These are phyloP conservation scores for Zingel zingel DNA, from an alignment of 2,113 vertebrate genomes.

Conservation along the genomic window DNA sequence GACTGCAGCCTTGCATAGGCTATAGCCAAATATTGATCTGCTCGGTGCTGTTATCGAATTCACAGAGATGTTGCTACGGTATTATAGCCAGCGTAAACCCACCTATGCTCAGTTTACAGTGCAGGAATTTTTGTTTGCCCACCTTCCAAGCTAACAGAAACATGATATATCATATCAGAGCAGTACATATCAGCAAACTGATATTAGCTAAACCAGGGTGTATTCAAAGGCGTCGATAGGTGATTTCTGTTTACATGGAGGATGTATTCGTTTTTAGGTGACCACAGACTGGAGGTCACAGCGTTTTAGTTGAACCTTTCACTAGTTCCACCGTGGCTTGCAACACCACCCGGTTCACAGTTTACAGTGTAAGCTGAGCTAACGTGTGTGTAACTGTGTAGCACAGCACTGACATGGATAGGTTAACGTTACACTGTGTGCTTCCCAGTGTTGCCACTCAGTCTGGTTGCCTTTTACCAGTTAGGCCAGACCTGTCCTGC, in stretches of 20 bases:
- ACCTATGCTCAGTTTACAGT: background rate
- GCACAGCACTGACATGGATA: slow-evolving; percentile 21
- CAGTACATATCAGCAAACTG: background rate
- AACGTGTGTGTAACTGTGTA: slow-evolving; percentile 18
- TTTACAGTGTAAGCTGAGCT: slow-evolving; percentile 25
- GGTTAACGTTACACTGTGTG: slow-evolving; percentile 9
- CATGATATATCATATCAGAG: background rate
- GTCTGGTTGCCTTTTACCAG: slow-evolving; percentile 52
- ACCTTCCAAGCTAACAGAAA: background rate
- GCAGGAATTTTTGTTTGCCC: background rate
- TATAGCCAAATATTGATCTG: background rate
- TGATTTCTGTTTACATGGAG: slow-evolving; percentile 33
- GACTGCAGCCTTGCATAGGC: background rate
- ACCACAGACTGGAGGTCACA: slow-evolving; percentile 33
- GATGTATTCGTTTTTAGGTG: background rate
- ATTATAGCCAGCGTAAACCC: background rate
- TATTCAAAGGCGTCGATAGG: slow-evolving; percentile 38
- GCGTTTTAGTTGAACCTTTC: slow-evolving; percentile 3
- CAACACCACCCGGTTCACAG: slow-evolving; percentile 22
- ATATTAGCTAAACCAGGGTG: slow-evolving; percentile 44
- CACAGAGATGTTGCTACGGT: background rate
- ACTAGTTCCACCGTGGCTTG: background rate
- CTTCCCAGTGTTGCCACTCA: slow-evolving; percentile 51
- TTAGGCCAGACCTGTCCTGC: slow-evolving; percentile 74
- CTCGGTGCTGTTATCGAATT: background rate